These are phyloP conservation scores for Serripes groenlandicus DNA, from an alignment of 2,888 invertebrate genomes.

Conservation along the genomic window DNA sequence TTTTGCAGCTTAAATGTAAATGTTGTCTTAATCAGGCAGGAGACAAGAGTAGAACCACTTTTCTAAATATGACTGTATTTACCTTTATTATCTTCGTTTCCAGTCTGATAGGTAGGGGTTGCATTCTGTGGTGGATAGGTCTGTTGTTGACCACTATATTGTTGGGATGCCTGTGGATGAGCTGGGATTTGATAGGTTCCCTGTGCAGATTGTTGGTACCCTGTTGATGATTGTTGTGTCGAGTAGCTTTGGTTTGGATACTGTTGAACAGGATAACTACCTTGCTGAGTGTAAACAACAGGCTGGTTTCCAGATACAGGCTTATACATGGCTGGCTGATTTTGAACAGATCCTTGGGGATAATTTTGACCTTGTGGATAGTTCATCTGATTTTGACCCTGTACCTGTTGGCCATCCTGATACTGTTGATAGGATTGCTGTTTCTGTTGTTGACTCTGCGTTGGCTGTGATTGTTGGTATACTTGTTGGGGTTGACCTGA, in stretches of 20 bases:
- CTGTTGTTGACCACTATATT: slow-evolving; percentile 13
- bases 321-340: slow-evolving; percentile 5
- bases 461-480: slow-evolving; percentile 22
- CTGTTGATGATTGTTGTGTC: slow-evolving; percentile 6
- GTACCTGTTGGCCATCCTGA: background rate
- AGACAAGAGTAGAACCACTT: too few species aligned
- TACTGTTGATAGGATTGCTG: slow-evolving; percentile 3
- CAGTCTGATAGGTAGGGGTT: background rate
- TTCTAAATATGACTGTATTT: too few species aligned
- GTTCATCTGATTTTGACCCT: background rate
- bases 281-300: slow-evolving; percentile 9
- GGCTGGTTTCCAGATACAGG: slow-evolving; percentile 6
- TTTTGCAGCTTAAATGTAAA: too few species aligned
- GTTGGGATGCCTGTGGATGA: background rate
- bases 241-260: slow-evolving; percentile 11
- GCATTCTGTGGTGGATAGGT: background rate
- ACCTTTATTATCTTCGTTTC: slow-evolving; percentile 8
- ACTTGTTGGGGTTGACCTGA: too few species aligned
- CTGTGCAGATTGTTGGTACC: slow-evolving; percentile 17
- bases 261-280: slow-evolving; percentile 7
- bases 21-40: too few species aligned
- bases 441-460: background rate
- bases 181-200: background rate
- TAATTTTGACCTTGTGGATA: slow-evolving; percentile 25
- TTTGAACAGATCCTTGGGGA: background rate